phyloP scores from a whole-genome alignment of 2,113 vertebrate genomes.

The Sisor rabdophorus region DNA sequence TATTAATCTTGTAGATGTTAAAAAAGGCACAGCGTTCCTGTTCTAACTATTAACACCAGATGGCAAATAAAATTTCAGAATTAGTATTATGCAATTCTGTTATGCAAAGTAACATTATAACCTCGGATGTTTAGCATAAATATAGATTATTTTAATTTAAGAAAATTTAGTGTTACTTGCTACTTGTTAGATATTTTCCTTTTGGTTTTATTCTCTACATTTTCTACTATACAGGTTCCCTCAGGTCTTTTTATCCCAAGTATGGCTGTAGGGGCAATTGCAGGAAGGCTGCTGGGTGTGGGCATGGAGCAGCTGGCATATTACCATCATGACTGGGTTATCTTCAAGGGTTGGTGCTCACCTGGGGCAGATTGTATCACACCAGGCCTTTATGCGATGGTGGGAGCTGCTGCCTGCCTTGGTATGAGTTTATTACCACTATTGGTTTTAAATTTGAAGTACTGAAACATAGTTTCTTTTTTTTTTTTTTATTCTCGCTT shows the following conservation, averaged over 20 bases:
- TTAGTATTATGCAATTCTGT: too few species aligned
- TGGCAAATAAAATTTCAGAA: too few species aligned
- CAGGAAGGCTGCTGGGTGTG: conserved; percentile 77
- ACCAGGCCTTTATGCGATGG: conserved; percentile 84
- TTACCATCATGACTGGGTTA: conserved; percentile 79
- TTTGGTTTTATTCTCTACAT: neutral
- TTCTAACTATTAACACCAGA: too few species aligned
- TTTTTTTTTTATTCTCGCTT: neutral
- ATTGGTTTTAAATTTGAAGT: neutral
- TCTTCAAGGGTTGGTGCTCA: conserved; percentile 82
- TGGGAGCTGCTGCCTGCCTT: conserved; percentile 80
- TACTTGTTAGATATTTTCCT: neutral
- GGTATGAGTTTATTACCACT: conserved; percentile 27
- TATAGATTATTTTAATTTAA: too few species aligned
- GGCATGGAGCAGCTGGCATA: conserved; percentile 82
- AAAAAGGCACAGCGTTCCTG: too few species aligned
- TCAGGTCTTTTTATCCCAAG: conserved; percentile 86
- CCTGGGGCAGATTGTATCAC: conserved; percentile 83
- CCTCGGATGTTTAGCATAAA: too few species aligned
- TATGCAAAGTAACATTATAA: too few species aligned
- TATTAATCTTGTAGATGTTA: neutral
- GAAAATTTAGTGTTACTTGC: neutral
- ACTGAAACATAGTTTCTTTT: neutral
- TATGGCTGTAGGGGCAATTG: conserved; percentile 84
- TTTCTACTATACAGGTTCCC: conserved; percentile 66